A percentile compares a stretch with the other conserved stretches of the same genome.
phyloP scores from a whole-genome alignment of 1,140 invertebrate species.

The Akabosia matsudoensis region DNA sequence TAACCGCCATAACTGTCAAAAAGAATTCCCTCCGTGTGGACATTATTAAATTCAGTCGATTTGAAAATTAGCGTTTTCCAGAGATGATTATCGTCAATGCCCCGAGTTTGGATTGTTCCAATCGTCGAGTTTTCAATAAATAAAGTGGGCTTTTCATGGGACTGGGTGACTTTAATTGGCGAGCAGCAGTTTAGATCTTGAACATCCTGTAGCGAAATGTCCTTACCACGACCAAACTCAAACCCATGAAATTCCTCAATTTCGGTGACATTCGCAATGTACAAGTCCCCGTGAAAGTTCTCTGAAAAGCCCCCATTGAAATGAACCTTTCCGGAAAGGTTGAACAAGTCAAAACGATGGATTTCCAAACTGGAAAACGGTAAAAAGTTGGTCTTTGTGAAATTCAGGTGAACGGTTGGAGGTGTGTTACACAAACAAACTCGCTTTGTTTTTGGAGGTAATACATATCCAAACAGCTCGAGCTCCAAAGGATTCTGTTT shows the following conservation, averaged over 20 bases:
- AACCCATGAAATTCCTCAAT: neutral
- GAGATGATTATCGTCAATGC: slow-evolving; percentile 9
- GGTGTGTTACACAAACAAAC: slow-evolving; percentile 30
- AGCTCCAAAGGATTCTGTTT: too few relatives aligned
- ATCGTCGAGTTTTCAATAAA: slow-evolving; percentile 26
- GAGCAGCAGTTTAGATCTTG: slow-evolving; percentile 26
- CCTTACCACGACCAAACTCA: slow-evolving; percentile 19
- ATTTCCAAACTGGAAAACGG: neutral
- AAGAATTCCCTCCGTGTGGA: neutral
- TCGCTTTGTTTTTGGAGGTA: too few relatives aligned
- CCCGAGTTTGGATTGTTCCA: neutral
- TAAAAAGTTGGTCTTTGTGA: neutral
- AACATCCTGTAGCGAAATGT: neutral
- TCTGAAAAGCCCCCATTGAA: neutral
- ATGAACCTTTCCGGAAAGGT: neutral
- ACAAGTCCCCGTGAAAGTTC: slow-evolving; percentile 28
- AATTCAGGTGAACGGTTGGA: neutral
- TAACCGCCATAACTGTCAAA: too few relatives aligned
- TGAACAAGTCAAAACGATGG: slow-evolving; percentile 27
- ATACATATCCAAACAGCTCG: too few relatives aligned
- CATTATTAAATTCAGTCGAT: neutral
- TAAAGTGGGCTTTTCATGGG: neutral
- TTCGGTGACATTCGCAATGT: slow-evolving; percentile 17
- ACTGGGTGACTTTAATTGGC: neutral
- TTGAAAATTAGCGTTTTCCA: slow-evolving; percentile 29